These are phyloP conservation scores for Sapayoa aenigma DNA, from an alignment of 2,113 vertebrate genomes.

Conservation along the genomic window DNA sequence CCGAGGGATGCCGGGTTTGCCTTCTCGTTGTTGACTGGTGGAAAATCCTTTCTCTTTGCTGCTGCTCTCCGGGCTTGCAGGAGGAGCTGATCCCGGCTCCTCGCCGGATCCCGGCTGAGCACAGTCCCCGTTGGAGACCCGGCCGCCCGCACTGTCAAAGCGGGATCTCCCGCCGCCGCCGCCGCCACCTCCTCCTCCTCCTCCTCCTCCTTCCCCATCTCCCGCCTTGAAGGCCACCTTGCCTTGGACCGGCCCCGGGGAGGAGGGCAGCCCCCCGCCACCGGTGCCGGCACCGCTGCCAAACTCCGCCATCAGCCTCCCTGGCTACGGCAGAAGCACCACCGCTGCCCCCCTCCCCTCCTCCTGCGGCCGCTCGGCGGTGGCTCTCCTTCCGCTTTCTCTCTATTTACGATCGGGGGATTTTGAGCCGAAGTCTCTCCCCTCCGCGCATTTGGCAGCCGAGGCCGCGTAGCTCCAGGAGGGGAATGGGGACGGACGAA, in stretches of 20 bases:
- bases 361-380: slow-evolving; percentile 43
- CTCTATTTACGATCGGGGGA: neutral
- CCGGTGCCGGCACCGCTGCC: slow-evolving; percentile 61
- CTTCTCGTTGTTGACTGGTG: slow-evolving; percentile 62
- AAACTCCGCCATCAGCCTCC: slow-evolving; percentile 75
- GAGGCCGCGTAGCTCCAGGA: neutral
- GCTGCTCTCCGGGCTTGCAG: slow-evolving; percentile 70
- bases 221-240: slow-evolving; percentile 72
- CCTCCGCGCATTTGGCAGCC: slow-evolving; percentile 8
- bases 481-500: neutral
- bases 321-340: slow-evolving; percentile 51
- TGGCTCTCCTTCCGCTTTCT: slow-evolving; percentile 68
- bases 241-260: slow-evolving; percentile 63
- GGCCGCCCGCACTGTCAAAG: slow-evolving; percentile 68
- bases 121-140: slow-evolving; percentile 89
- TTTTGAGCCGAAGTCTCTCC: slow-evolving; percentile 19
- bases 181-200: too few relatives aligned
- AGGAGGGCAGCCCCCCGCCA: slow-evolving; percentile 67
- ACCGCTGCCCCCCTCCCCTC: slow-evolving; percentile 53
- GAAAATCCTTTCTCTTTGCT: slow-evolving; percentile 62
- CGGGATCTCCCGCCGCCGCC: slow-evolving; percentile 69
- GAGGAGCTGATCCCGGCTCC: slow-evolving; percentile 67
- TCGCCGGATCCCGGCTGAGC: slow-evolving; percentile 68
- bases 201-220: slow-evolving; percentile 70
- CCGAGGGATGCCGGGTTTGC: slow-evolving; percentile 85